Percentiles rank a stretch among this genome's conserved stretches.
Evolutionary conservation across 2,797 vertebrate genomes (phyloP).

Genomic region (Paguma larvata): DNA sequence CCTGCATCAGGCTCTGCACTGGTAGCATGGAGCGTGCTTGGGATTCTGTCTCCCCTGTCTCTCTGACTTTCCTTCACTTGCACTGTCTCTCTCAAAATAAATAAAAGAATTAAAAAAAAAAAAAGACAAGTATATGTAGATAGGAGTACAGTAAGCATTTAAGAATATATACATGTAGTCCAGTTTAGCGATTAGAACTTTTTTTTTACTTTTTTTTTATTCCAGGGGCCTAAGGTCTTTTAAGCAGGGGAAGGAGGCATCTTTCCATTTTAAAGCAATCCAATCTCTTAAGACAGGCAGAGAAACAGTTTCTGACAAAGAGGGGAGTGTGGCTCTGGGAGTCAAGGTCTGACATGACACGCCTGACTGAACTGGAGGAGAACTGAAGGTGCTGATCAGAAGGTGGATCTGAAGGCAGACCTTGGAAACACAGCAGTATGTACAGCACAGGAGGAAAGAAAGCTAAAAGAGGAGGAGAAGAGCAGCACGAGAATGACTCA

Average conservation of each 20-base stretch:
- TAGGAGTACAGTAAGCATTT: not conserved
- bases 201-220: not conserved
- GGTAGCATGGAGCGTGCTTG: too few relatives aligned
- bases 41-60: too few relatives aligned
- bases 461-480: not conserved
- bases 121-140: slow-evolving; percentile 6
- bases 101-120: too few relatives aligned
- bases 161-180: not conserved
- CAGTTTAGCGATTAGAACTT: not conserved
- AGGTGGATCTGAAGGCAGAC: not conserved
- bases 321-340: not conserved
- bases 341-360: not conserved
- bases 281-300: not conserved
- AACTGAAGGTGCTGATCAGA: not conserved
- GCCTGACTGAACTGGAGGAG: not conserved
- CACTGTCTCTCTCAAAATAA: too few relatives aligned
- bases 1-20: too few relatives aligned
- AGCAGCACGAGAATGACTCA: not conserved
- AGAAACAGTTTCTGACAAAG: slow-evolving; percentile 41
- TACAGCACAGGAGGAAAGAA: not conserved
- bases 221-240: not conserved
- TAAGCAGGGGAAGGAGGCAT: not conserved
- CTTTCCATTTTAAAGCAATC: slow-evolving; percentile 36
- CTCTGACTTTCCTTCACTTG: too few relatives aligned
- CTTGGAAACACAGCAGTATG: not conserved